These are phyloP conservation scores for Drosophila seguyi DNA, from an alignment of 1,140 invertebrate species.

Conservation along the genomic window DNA sequence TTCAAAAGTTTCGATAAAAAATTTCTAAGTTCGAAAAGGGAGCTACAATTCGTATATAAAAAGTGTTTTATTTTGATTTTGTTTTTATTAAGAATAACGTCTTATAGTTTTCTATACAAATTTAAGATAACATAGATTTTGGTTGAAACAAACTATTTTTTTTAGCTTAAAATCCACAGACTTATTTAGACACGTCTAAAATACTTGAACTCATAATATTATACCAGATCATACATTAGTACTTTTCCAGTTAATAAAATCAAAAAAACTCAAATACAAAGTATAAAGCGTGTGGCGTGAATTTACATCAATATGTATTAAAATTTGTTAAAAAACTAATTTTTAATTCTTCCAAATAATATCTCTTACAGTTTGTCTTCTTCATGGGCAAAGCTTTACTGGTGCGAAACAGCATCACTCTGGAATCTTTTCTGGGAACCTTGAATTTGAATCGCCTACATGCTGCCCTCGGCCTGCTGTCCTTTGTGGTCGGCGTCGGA, in stretches of 20 bases:
- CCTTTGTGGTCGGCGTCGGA: constrained; percentile 54
- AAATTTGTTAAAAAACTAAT: background rate
- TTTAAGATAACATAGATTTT: no score
- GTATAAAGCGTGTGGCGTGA: background rate
- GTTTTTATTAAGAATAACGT: no score
- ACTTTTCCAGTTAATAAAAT: no score
- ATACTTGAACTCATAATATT: no score
- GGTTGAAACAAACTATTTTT: no score
- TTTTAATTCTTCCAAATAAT: background rate
- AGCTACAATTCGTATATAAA: background rate
- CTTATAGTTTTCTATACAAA: no score
- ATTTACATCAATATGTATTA: background rate
- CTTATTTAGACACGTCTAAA: no score
- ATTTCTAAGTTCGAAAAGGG: background rate
- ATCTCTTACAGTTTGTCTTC: constrained; percentile 68
- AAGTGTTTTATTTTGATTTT: background rate
- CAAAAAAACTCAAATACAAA: no score
- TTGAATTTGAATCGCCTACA: constrained; percentile 55
- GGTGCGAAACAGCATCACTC: constrained; percentile 56
- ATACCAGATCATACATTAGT: no score
- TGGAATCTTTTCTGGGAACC: constrained; percentile 42
- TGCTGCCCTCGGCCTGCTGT: constrained; percentile 48
- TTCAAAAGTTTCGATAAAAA: background rate
- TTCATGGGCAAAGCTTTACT: constrained; percentile 72
- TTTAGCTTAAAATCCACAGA: no score